Percentiles rank a stretch among this genome's conserved stretches.
Conservation (phyloP, 2,888 invertebrate genomes). For the Trichopria drosophilae region DNA sequence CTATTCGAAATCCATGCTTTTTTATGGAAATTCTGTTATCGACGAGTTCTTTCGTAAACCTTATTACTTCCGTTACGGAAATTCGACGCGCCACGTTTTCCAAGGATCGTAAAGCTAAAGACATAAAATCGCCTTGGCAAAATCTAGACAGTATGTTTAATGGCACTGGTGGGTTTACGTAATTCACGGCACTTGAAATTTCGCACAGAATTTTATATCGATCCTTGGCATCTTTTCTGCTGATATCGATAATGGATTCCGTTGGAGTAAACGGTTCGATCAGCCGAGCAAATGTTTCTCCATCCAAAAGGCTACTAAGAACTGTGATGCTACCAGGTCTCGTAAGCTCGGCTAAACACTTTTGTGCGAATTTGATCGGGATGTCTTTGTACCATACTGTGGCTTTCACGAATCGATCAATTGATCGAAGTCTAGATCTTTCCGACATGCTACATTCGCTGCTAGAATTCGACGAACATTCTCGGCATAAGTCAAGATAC, state of each 20-base stretch:
- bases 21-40: constrained; percentile 42
- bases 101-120: constrained; percentile 26
- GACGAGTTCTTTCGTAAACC: constrained; percentile 37
- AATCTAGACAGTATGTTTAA: constrained; percentile 29
- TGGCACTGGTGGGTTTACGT: constrained; percentile 47
- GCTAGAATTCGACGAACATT: background rate
- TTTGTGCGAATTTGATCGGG: constrained; percentile 41
- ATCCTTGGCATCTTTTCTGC: constrained; percentile 21
- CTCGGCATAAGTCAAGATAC: constrained; percentile 4
- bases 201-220: constrained; percentile 6
- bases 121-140: constrained; percentile 26
- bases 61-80: constrained; percentile 32
- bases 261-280: constrained; percentile 40
- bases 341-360: constrained; percentile 12
- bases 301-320: constrained; percentile 40
- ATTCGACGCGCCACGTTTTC: constrained; percentile 37
- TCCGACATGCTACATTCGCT: too few species aligned
- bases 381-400: constrained; percentile 47
- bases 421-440: too few species aligned
- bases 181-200: constrained; percentile 32
- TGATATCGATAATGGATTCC: constrained; percentile 32
- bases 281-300: constrained; percentile 32
- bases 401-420: constrained; percentile 37
- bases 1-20: constrained; percentile 49
- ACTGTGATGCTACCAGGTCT: constrained; percentile 7